Evolutionary conservation across 2,797 vertebrate genomes (phyloP).

Genomic region (Lepilemur septentrionalis): DNA sequence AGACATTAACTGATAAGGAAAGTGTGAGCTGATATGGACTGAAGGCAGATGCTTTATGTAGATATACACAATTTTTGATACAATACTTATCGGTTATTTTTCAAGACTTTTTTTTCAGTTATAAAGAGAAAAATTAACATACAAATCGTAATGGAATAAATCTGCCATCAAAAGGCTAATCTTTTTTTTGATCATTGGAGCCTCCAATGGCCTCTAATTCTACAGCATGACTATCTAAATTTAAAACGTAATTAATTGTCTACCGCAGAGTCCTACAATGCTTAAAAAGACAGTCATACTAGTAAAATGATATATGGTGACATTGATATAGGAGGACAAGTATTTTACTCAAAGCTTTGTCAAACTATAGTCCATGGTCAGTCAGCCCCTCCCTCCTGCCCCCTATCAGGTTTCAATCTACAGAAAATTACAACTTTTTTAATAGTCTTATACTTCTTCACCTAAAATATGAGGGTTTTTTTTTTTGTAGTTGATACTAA

Average conservation of each 20-base stretch:
- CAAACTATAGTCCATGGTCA: background rate
- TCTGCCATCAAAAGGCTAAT: background rate
- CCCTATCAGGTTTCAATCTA: background rate
- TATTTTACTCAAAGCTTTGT: background rate
- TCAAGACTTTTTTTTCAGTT: background rate
- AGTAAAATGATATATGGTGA: background rate
- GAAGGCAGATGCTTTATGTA: background rate
- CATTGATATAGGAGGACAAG: background rate
- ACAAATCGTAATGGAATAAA: background rate
- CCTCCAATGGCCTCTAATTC: background rate
- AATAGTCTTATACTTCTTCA: constrained; percentile 23
- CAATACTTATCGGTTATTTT: constrained; percentile 5
- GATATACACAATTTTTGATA: background rate
- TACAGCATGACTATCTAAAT: background rate
- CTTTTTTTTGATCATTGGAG: background rate
- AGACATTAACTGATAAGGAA: background rate
- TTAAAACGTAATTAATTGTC: constrained; percentile 1
- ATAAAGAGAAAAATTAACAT: constrained; percentile 1
- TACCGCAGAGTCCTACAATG: background rate
- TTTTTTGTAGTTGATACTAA: background rate
- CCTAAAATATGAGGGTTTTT: background rate
- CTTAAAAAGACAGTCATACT: background rate
- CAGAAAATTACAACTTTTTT: background rate
- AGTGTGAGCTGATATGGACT: background rate
- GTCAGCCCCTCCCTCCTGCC: background rate